Base-by-base conservation (phyloP, 1,140 invertebrate species). In the Goniozus legneri region DNA sequence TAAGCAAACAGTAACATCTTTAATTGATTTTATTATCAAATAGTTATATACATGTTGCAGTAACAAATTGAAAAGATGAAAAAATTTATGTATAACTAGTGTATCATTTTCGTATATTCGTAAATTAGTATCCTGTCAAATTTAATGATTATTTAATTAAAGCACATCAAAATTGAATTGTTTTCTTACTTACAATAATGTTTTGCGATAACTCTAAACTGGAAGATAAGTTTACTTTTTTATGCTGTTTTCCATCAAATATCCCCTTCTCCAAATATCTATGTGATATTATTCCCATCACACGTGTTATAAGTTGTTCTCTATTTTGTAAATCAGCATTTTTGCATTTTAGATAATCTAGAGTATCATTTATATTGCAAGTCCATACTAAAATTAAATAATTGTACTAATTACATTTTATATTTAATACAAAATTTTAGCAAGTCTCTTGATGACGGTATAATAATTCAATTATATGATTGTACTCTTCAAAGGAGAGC, bases 351-450 rank as follows among this genome's bases (percentile, higher is more conserved):
- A 63, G 18, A 10, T 50, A 45, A 10, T 39, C 36, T n/a, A 61
- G 13, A 18, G 15, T 41, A 8, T 58, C 21, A 2, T 36, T 27
- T 36, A 63, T 34, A 47, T 45, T 59, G 0, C 24, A 24, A 33
- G 45, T 51, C 69, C 69, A 71, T 43, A 64, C 67, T 70, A 24
- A 50, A 68, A 66, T 39, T 41, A 18, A 51, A 32, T 30, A 46
- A 37, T 18, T 14, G 32, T 36, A 13, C 39, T 22, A 24, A 45
- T 50, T 24, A 35, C 2, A 45, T 41, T 22, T 20, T 8, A 2
- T 8, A 15, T 48, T 24, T 16, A 12, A 36, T 37, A 34, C 10
- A 30, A 15, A 8, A 27, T 27, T 30, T 2, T 10, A 45, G 7
- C 8, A 18, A 22, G n/a, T n/a, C n/a, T n/a, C n/a, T n/a, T n/a